Evolutionary conservation across 2,797 vertebrate genomes (phyloP), one percentile per base, ranked within the genome.

Genomic region (Centroberyx gerrardi): DNA sequence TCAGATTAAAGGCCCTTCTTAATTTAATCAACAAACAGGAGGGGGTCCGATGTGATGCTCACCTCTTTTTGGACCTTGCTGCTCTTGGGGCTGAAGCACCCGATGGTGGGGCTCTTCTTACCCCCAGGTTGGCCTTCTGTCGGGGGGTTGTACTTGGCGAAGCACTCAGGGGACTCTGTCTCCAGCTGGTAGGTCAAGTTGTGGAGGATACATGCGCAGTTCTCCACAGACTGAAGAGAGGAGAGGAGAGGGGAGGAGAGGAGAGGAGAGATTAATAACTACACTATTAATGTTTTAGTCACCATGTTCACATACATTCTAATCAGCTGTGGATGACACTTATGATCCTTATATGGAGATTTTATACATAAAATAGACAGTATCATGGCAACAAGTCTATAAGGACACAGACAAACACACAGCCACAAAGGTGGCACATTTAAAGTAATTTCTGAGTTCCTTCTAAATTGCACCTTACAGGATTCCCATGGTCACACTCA

Each of bases 171-270:
- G 60, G 93, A 92, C 88, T 99, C 97, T 0, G 83, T 44, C 53
- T 97, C 97, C 93, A 99, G 93, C 68, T 96, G 95, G 89, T 94
- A 99, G 48, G 96, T 97, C 78, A 99, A 92, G 92, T 99, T 99
- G 76, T 99, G 97, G 64, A 99, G 95, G 88, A 97, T 96, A 56
- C 97, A 99, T 67, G 94, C 93, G 80, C 96, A 98, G 88, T 99
- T 98, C 93, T 99, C 98, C 93, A 99, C 95, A 0, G 97, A 96
- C 98, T 99, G 44, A 3, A 68, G 2, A 51, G 12, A 29, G 66
- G 29, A 8, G 48, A 15, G n/a, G 58, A 54, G 36, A 82, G 17
- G 9, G 71, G n/a, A 28, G 46, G 29, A 8, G 49, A 15, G n/a
- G 58, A 54, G 36, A 72, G 22, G 27, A 65, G 27, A 68, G 10